Percentiles rank a stretch among this genome's conserved stretches.
These are phyloP conservation scores for Homalodisca vitripennis DNA, from an alignment of 1,140 invertebrate species.

Conservation along the genomic window DNA sequence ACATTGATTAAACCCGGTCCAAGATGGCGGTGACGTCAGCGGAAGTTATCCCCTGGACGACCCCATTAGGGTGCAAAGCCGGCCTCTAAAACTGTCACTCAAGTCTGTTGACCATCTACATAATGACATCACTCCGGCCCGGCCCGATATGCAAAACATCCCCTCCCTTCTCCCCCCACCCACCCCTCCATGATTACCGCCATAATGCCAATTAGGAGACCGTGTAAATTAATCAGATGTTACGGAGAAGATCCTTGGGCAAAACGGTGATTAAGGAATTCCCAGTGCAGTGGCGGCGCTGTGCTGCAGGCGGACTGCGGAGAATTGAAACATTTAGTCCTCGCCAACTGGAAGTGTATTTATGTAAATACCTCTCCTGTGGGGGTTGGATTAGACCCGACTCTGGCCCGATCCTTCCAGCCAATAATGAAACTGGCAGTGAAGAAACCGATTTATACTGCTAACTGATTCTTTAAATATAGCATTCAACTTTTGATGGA, in stretches of 20 bases:
- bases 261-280: conserved; percentile 18
- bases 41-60: no score
- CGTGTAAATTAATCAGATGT: conserved; percentile 10
- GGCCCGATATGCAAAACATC: conserved; percentile 14
- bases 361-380: conserved; percentile 5
- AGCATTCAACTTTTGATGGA: no score
- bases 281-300: background rate
- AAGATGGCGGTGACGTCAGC: conserved; percentile 14
- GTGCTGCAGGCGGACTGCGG: no score
- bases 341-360: background rate
- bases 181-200: background rate
- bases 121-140: conserved; percentile 23
- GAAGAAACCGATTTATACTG: no score
- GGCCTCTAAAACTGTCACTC: conserved; percentile 27
- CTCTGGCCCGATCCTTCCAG: no score
- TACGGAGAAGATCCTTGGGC: background rate
- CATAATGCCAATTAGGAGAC: conserved; percentile 13
- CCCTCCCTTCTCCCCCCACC: background rate
- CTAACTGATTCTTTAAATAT: no score
- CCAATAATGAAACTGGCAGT: no score
- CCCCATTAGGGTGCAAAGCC: conserved; percentile 26
- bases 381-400: no score
- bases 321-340: conserved; percentile 15
- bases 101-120: conserved; percentile 26
- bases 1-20: conserved; percentile 1